Evolutionary conservation across 2,797 vertebrate genomes (phyloP).

Genomic region (Premnoplex brunnescens): DNA sequence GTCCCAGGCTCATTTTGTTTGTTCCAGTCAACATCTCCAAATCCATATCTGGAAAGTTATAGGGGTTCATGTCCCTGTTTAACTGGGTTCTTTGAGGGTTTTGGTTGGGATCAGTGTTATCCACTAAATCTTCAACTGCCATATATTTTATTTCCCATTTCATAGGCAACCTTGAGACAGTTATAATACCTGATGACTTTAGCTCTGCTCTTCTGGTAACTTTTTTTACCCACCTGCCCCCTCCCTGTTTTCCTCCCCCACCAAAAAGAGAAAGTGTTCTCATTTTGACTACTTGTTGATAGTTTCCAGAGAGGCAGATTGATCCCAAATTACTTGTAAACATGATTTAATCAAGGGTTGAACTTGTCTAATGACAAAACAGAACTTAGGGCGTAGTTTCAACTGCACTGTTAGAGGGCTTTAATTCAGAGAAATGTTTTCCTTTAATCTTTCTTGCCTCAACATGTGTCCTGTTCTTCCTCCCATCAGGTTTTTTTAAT

Average conservation of each 20-base stretch:
- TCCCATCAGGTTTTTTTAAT: conserved; percentile 17
- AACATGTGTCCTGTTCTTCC: conserved; percentile 56
- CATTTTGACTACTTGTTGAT: neutral
- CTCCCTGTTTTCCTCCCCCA: neutral
- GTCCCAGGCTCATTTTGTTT: neutral
- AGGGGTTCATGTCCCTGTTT: neutral
- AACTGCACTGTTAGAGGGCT: neutral
- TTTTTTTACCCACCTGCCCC: neutral
- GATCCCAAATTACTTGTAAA: conserved; percentile 41
- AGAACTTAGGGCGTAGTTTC: neutral
- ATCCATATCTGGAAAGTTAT: neutral
- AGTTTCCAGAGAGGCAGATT: neutral
- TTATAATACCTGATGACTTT: neutral
- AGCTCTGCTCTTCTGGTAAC: neutral
- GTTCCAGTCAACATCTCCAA: neutral
- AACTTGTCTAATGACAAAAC: conserved; percentile 16
- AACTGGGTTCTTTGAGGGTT: neutral
- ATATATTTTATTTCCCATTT: neutral
- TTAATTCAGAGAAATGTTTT: conserved; percentile 17
- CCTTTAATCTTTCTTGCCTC: conserved; percentile 44
- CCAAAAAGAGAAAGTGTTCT: neutral
- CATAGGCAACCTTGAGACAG: neutral
- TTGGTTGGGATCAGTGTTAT: neutral
- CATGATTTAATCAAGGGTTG: neutral
- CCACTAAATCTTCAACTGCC: neutral